phyloP scores from a whole-genome alignment of 2,113 vertebrate genomes.

The Grantiella picta region DNA sequence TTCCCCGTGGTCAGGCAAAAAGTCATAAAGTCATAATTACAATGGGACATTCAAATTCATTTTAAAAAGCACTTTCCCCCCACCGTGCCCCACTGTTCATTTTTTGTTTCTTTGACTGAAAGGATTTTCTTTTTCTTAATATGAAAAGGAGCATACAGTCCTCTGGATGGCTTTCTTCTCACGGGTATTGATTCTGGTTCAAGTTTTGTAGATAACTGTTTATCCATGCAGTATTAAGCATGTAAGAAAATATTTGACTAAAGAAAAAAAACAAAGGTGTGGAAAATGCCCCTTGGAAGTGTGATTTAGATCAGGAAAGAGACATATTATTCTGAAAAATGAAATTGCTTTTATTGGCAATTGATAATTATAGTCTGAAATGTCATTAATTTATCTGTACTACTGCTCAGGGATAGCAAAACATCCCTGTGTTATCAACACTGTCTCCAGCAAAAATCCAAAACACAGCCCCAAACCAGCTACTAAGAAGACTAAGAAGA shows the following conservation, averaged over 20 bases:
- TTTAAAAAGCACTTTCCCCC: fast-evolving
- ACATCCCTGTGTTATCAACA: not conserved
- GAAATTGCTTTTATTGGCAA: not conserved
- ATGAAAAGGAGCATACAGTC: not conserved
- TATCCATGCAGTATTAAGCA: not conserved
- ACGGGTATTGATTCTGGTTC: not conserved
- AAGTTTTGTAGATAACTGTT: not conserved
- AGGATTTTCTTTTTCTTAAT: not conserved
- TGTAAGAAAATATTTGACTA: not conserved
- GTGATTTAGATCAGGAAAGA: not conserved
- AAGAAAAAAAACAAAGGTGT: not conserved
- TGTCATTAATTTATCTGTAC: not conserved
- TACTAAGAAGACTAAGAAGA: not conserved
- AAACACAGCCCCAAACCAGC: not conserved
- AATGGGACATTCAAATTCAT: not conserved
- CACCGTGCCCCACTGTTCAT: not conserved
- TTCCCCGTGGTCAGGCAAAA: not conserved
- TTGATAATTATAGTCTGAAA: not conserved
- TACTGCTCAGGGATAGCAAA: not conserved
- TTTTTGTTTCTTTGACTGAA: not conserved
- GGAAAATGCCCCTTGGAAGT: not conserved
- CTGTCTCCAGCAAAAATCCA: not conserved
- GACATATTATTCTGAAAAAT: not conserved
- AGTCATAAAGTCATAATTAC: not conserved
- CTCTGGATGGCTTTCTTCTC: not conserved